Conservation (phyloP, 2,888 invertebrate genomes). For the Mamestra brassicae region DNA sequence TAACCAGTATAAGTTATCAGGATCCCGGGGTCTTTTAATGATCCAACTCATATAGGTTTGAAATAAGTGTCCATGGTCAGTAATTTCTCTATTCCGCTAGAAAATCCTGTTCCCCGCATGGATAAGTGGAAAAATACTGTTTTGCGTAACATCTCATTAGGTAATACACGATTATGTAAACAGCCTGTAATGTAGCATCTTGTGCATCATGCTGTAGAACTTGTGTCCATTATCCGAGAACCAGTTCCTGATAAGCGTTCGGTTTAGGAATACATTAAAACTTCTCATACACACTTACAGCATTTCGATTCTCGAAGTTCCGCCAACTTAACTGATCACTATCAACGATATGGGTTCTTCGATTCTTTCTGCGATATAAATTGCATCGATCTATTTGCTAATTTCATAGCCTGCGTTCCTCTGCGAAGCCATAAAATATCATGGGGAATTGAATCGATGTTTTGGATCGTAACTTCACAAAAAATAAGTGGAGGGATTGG, state of each 20-base stretch:
- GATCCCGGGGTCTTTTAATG: conserved; percentile 11
- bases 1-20: conserved; percentile 16
- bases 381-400: conserved; percentile 54
- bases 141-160: conserved; percentile 74
- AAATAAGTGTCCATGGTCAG: conserved; percentile 37
- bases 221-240: conserved; percentile 64
- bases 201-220: conserved; percentile 67
- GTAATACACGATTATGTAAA: conserved; percentile 75
- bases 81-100: conserved; percentile 64
- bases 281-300: conserved; percentile 48
- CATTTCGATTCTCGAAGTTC: conserved; percentile 48
- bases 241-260: conserved; percentile 58
- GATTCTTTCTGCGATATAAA: conserved; percentile 48
- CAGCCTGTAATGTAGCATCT: conserved; percentile 67
- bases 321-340: conserved; percentile 35
- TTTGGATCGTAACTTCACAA: conserved; percentile 63
- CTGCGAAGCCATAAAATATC: conserved; percentile 45
- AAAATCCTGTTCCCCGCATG: conserved; percentile 52
- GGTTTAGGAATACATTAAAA: conserved; percentile 62
- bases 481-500: conserved; percentile 61
- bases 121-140: conserved; percentile 67
- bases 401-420: conserved; percentile 52
- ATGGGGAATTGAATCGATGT: conserved; percentile 57
- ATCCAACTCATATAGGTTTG: conserved; percentile 23
- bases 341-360: conserved; percentile 40